phyloP scores from a whole-genome alignment of 2,113 vertebrate genomes.

The Laterallus jamaicensis region DNA sequence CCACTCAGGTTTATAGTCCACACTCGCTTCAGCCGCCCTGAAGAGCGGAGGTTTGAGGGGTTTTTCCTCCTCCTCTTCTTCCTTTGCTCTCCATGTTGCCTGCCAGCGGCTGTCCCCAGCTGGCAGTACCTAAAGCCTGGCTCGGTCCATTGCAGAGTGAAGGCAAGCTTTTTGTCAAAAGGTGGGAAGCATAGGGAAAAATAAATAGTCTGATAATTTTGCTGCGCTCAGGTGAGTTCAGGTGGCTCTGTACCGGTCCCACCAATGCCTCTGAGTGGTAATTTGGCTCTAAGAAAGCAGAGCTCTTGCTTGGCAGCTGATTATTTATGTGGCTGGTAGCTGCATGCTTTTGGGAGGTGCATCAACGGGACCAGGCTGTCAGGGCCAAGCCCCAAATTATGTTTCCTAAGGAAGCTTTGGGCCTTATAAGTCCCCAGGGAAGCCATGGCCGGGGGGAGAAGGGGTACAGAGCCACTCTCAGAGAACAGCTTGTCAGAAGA shows the following conservation, averaged over 20 bases:
- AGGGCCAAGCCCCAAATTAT: not conserved
- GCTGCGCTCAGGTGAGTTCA: accelerated
- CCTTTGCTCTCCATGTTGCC: not conserved
- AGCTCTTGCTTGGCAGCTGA: not conserved
- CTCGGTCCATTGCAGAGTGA: not conserved
- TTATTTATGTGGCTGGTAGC: not conserved
- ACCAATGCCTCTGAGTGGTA: not conserved
- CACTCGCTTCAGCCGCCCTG: not conserved
- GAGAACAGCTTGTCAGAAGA: not conserved
- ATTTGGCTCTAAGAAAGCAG: not conserved
- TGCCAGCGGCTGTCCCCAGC: not conserved
- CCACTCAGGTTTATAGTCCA: not conserved
- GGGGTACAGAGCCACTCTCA: not conserved
- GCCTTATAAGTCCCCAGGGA: not conserved
- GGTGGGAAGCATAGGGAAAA: not conserved
- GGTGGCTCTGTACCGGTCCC: accelerated
- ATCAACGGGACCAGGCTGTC: not conserved
- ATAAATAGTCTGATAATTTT: not conserved
- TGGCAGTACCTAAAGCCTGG: not conserved
- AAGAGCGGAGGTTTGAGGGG: not conserved
- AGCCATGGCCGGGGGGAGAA: not conserved
- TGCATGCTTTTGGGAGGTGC: not conserved
- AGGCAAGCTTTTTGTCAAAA: not conserved
- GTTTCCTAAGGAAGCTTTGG: not conserved
- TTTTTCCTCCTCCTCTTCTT: not conserved